Evolutionary conservation across 2,113 vertebrate species (phyloP).

Genomic region (Ranitomeya imitator): DNA sequence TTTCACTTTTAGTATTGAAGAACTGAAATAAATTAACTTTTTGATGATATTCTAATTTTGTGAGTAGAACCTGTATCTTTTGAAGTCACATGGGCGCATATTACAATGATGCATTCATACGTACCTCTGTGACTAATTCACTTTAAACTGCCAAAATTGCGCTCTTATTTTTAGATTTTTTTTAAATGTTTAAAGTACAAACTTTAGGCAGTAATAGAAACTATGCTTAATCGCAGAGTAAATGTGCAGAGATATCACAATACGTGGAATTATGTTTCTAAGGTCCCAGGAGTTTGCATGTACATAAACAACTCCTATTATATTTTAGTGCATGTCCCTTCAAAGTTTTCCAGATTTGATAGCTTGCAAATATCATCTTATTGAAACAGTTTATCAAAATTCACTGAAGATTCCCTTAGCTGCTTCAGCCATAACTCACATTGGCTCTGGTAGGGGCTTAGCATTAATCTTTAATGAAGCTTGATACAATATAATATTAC

Average conservation of each 20-base stretch:
- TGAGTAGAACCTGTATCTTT: background rate
- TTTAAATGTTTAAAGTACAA: background rate
- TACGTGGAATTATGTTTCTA: background rate
- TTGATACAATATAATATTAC: slow-evolving; percentile 19
- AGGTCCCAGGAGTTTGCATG: slow-evolving; percentile 14
- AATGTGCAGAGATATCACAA: slow-evolving; percentile 21
- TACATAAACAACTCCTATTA: slow-evolving; percentile 18
- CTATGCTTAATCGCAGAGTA: background rate
- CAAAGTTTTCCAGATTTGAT: slow-evolving; percentile 25
- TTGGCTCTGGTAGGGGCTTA: background rate
- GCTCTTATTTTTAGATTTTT: background rate
- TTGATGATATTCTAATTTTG: too few species aligned
- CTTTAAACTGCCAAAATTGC: background rate
- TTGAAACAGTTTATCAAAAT: slow-evolving; percentile 47
- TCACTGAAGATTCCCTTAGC: slow-evolving; percentile 26
- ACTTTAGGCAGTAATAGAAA: background rate
- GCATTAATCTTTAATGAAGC: slow-evolving; percentile 47
- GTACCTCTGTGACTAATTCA: background rate
- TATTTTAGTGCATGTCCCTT: slow-evolving; percentile 22
- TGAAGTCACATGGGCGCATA: background rate
- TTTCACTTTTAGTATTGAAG: too few species aligned
- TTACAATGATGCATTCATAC: background rate
- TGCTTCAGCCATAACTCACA: slow-evolving; percentile 28
- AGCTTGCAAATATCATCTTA: slow-evolving; percentile 41
- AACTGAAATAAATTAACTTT: too few species aligned